These are phyloP conservation scores for Dromaius novaehollandiae DNA, from an alignment of 2,113 vertebrate genomes.

Conservation along the genomic window DNA sequence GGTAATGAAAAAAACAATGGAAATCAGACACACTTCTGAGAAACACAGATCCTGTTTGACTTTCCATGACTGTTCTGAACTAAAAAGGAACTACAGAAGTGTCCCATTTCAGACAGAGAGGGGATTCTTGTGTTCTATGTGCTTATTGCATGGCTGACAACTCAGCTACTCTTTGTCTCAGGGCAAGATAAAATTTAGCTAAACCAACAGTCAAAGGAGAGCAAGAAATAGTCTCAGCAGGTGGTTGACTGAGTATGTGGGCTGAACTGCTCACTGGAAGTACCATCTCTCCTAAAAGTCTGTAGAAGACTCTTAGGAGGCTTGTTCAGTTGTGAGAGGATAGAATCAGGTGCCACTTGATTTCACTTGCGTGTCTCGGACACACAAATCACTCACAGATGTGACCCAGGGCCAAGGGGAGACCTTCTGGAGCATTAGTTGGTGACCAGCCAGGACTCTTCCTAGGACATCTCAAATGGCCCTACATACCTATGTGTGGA, in stretches of 20 bases:
- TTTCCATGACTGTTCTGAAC: neutral
- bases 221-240: neutral
- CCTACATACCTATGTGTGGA: neutral
- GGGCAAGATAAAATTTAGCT: neutral
- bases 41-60: neutral
- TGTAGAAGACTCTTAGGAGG: neutral
- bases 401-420: neutral
- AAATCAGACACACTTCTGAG: rapidly evolving
- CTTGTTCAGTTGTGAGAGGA: neutral
- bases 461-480: neutral
- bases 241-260: neutral
- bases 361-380: neutral
- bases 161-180: neutral
- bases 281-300: neutral
- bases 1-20: neutral
- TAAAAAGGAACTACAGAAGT: neutral
- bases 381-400: neutral
- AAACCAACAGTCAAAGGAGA: neutral
- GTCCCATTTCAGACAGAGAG: rapidly evolving
- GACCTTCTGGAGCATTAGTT: neutral
- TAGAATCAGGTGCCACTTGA: neutral
- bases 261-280: neutral
- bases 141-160: neutral
- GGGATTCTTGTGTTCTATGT: neutral
- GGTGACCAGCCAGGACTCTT: neutral